Evolutionary conservation across 2,113 vertebrate species (phyloP), one percentile per base, ranked within the genome.

Genomic region (Daphoenositta chrysoptera): DNA sequence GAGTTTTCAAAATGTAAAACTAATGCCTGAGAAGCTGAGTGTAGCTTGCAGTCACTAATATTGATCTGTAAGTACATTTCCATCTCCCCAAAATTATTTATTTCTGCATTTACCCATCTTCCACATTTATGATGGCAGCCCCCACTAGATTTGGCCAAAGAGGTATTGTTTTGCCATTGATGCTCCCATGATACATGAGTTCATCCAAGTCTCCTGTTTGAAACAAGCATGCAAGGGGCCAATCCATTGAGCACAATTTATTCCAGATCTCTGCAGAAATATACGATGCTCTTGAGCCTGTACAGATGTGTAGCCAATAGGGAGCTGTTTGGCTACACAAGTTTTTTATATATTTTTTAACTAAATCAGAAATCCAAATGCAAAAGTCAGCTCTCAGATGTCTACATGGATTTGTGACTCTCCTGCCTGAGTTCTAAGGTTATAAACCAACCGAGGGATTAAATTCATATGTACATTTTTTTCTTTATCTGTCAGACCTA

Each of bases 261-360:
- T 96, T 97, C 96, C 96, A 97, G 95, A 95, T 81, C 88, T 96
- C 79, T 94, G 65, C 86, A 89, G 86, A 97, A 97, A 96, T 96
- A 97, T 97, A 95, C 17, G 12, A 88, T 91, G 87, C 95, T 97
- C 97, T 93, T 96, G 96, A 96, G 89, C 60, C 94, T 39, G 1
- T 92, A 94, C 95, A 97, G 92, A 97, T 97, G 91, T 91, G 51
- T 27, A 94, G 88, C 90, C 94, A 96, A 92, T 70, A 94, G 89
- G 90, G 84, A 96, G 72, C 65, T 96, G 87, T 85, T 96, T 96
- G 93, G 76, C 91, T 93, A 47, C 4, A 42, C 69, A 60, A 54
- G 47, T 73, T 97, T 95, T 97, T 96, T 96, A 92, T 88, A 71
- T 66, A 70, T 90, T 97, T 97, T 96, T 96, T 80, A 96, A 81